Evolutionary conservation across 2,113 vertebrate species (phyloP).

Genomic region (Xenopus laevis): DNA sequence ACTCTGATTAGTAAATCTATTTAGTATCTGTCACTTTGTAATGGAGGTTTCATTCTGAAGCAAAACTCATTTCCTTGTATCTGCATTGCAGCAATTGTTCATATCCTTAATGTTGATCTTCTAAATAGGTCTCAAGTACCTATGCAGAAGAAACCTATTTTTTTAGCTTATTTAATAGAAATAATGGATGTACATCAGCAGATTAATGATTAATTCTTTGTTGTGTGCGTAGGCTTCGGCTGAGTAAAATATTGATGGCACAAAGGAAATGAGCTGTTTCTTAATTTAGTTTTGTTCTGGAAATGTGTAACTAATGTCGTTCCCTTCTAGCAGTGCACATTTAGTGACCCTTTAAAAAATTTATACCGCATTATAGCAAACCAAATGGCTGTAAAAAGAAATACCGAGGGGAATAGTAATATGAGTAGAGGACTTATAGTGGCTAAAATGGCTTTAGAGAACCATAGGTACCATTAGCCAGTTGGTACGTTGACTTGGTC

Average conservation of each 20-base stretch:
- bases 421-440: background rate
- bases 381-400: slow-evolving; percentile 49
- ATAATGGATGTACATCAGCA: slow-evolving; percentile 59
- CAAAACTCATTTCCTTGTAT: background rate
- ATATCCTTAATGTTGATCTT: slow-evolving; percentile 42
- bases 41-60: background rate
- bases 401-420: slow-evolving; percentile 42
- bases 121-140: slow-evolving; percentile 52
- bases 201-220: slow-evolving; percentile 60
- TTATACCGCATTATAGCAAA: slow-evolving; percentile 54
- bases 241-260: slow-evolving; percentile 62
- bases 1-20: background rate
- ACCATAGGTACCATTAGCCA: too few species aligned
- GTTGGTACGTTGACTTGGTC: too few species aligned
- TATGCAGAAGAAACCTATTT: slow-evolving; percentile 51
- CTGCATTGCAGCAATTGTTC: background rate
- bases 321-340: slow-evolving; percentile 58
- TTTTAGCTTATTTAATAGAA: slow-evolving; percentile 62
- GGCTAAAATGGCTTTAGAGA: too few species aligned
- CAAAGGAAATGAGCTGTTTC: slow-evolving; percentile 63
- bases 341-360: slow-evolving; percentile 58
- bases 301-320: slow-evolving; percentile 64
- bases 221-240: slow-evolving; percentile 51
- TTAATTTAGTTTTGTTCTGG: slow-evolving; percentile 66
- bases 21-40: background rate